These are phyloP conservation scores for Okapia johnstoni DNA, from an alignment of 2,113 vertebrate genomes.

Conservation along the genomic window DNA sequence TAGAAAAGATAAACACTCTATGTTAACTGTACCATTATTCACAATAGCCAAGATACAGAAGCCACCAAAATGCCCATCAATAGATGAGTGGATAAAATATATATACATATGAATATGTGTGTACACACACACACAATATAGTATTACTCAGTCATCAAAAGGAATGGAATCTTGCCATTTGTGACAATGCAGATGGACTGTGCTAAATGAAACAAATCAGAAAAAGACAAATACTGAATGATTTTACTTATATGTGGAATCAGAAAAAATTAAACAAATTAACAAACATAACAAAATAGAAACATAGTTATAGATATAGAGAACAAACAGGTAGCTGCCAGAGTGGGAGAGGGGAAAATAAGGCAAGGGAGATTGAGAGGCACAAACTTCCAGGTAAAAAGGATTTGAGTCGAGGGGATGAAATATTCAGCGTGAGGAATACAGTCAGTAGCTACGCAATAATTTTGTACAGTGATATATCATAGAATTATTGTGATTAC, in stretches of 20 bases:
- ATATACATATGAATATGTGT: neutral
- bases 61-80: neutral
- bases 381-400: neutral
- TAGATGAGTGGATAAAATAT: neutral
- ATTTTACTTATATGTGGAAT: neutral
- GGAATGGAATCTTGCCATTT: neutral
- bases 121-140: neutral
- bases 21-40: neutral
- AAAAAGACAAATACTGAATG: neutral
- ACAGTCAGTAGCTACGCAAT: neutral
- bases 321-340: neutral
- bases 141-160: neutral
- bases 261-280: neutral
- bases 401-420: neutral
- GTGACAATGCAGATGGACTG: neutral
- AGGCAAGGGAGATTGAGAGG: neutral
- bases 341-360: neutral
- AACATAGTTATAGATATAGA: neutral
- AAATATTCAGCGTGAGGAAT: neutral
- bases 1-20: neutral
- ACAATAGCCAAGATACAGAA: neutral
- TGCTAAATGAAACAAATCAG: neutral
- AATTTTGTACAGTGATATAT: neutral
- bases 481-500: neutral
- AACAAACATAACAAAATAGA: neutral